Base-by-base conservation (phyloP, 1,140 invertebrate species). In the Ooceraea biroi region DNA sequence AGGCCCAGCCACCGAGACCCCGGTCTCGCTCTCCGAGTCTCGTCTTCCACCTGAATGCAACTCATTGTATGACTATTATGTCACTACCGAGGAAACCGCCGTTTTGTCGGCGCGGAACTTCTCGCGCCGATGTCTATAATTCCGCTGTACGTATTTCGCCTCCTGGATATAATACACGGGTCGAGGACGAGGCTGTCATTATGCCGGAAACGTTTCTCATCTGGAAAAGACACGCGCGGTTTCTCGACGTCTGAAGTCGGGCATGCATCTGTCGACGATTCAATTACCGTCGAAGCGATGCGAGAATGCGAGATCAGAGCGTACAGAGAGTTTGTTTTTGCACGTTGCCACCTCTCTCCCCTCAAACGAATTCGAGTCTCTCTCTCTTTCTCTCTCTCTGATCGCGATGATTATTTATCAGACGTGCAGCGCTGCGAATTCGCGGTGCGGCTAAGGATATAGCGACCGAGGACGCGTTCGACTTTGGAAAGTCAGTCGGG, bases 401-500 rank as follows among this genome's bases (percentile, higher is more conserved):
- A 65, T 77, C 48, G 17, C 57, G 52, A 58, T 44, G 74, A 8
- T 50, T 22, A 57, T 69, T 58, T 80, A 57, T 58, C 65, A n/a
- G n/a, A n/a, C n/a, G 36, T 11, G 36, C 17, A 30, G 58, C 12
- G 30, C 44, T 25, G 63, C 46, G 76, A 57, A 46, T 71, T 46
- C n/a, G 44, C 25, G 27, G 48, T 19, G 44, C 25, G 27, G 48
- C 50, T 22, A 46, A 58, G 65, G 36, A 58, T 7, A 30, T 50
- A 36, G 10, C 48, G 63, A 44, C 61, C 27, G 30, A 65, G 36
- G 60, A 58, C 60, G 50, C 30, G 61, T 82, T 55, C 57, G 60
- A 36, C n/a, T 72, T 82, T 73, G 58, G 66, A 84, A 84, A 84
- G 73, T 71, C 41, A 36, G 36, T 2, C 36, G n/a, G 19, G 82